phyloP scores from a whole-genome alignment of 2,797 vertebrate species.

The Myotis daubentonii region DNA sequence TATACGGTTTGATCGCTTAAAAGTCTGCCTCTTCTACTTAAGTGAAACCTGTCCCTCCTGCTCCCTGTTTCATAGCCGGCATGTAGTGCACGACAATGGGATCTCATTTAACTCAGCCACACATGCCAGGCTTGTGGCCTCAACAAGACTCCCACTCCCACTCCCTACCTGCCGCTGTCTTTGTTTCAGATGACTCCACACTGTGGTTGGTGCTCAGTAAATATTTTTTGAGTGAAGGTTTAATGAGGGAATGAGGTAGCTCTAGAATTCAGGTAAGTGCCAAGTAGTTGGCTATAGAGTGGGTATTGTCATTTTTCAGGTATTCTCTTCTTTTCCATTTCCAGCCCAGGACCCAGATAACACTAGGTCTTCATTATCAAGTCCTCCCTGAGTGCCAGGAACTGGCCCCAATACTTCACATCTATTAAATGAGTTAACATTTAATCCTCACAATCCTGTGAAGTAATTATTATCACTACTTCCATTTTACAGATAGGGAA shows the following conservation, averaged over 20 bases:
- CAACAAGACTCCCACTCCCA: neutral
- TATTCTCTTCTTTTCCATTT: neutral
- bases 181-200: neutral
- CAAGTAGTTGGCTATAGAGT: neutral
- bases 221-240: neutral
- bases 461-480: neutral
- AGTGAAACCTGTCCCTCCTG: neutral
- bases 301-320: neutral
- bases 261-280: neutral
- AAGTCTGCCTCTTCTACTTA: neutral
- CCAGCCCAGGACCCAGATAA: neutral
- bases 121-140: neutral
- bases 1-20: neutral
- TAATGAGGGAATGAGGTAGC: neutral
- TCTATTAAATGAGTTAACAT: neutral
- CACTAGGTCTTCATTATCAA: neutral
- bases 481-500: slow-evolving; percentile 9
- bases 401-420: neutral
- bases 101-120: neutral
- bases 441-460: neutral
- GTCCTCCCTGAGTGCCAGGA: neutral
- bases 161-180: neutral
- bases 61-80: neutral
- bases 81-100: neutral
- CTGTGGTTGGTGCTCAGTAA: neutral